Evolutionary conservation across 2,888 invertebrate species (phyloP), one percentile per base, ranked within the genome.

Genomic region (Cantharis flavilabris): DNA sequence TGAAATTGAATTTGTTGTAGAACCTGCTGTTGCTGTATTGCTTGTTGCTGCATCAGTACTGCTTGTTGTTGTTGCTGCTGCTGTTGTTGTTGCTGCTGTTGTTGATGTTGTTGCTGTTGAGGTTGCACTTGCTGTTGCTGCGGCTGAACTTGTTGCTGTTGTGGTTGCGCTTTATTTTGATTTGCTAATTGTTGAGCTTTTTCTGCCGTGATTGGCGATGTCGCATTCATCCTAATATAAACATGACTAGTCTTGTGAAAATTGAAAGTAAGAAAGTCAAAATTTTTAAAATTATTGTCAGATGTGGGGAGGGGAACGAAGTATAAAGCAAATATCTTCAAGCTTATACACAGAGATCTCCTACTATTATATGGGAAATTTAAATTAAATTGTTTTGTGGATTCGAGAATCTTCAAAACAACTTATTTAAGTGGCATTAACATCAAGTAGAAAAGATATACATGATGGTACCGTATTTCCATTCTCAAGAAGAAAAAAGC

Each of bases 151-250:
- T 89, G 89, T 76, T 89, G 91, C 73, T 89, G 88, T 73, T 90
- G 90, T 65, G 90, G 90, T 65, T 90, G 89, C 71, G 89, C 86
- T 86, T 88, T 88, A 83, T 87, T 88, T 84, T 87, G 87, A 82
- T 87, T 88, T 13, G 86, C 89, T 79, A 90, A 84, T 84, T 90
- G 87, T 89, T 91, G 88, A 83, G 90, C 88, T 90, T 93, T 90
- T 78, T 90, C 88, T 82, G 87, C 82, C 84, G 89, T 87, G 90
- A 91, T 89, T 87, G 93, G 89, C 87, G 92, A 86, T 85, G 91
- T 89, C 79, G 73, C 64, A 64, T 71, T 78, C 67, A 78, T 75
- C 69, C 79, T 73, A 75, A 77, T 69, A 28, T 65, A 69, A 69
- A 71, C 70, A 14, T 63, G 30, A 67, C 67, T 73, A 33, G 33